Conservation (phyloP, 2,797 vertebrate genomes). For the Halcyon leucocephala region DNA sequence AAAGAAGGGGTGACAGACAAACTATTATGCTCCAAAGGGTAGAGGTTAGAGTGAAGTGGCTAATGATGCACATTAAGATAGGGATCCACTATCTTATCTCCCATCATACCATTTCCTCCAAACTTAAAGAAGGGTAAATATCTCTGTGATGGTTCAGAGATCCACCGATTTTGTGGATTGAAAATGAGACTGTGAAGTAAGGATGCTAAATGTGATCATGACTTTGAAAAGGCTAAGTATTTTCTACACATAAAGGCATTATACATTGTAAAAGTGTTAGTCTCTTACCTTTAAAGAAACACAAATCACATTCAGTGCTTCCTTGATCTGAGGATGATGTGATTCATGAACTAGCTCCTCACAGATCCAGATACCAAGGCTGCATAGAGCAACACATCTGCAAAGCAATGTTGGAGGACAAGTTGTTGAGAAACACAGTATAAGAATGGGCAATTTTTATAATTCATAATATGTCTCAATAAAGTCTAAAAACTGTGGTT, state of each 20-base stretch:
- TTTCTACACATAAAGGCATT: neutral
- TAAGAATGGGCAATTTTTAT: neutral
- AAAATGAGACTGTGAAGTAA: neutral
- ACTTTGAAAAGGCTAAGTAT: neutral
- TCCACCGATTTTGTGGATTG: neutral
- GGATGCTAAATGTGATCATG: neutral
- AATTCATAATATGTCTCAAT: neutral
- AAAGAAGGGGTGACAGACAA: neutral
- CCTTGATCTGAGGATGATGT: conserved; percentile 95
- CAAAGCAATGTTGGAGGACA: conserved; percentile 36
- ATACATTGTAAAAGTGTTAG: neutral
- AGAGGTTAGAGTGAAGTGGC: neutral
- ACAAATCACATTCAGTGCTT: conserved; percentile 97
- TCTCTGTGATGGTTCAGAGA: neutral
- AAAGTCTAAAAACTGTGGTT: neutral
- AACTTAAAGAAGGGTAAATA: neutral
- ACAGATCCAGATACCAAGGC: conserved; percentile 97
- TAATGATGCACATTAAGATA: neutral
- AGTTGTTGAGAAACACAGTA: neutral
- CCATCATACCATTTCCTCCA: neutral
- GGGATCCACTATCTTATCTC: neutral
- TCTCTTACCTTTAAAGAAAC: conserved; percentile 93
- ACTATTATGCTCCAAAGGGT: neutral
- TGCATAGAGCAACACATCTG: conserved; percentile 97
- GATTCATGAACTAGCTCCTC: conserved; percentile 94